phyloP scores from a whole-genome alignment of 2,888 invertebrate species.

The Patella caerulea region DNA sequence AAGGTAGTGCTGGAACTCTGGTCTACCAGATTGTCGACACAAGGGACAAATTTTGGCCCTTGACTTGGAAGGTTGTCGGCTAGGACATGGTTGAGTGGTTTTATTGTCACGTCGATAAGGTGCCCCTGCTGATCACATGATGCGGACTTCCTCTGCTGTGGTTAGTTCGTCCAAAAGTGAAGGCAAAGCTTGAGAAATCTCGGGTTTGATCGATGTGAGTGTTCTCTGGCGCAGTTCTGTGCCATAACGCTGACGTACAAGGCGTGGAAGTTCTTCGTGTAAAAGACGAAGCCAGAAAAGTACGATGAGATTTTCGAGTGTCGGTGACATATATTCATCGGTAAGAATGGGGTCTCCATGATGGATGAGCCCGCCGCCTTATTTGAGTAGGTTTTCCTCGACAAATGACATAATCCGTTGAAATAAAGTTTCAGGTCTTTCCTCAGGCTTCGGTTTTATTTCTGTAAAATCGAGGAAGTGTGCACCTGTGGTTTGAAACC shows the following conservation, averaged over 20 bases:
- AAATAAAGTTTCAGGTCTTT: neutral
- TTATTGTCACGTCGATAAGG: neutral
- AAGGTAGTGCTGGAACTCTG: neutral
- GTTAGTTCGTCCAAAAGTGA: neutral
- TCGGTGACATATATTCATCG: neutral
- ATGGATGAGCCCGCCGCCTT: neutral
- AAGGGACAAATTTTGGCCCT: neutral
- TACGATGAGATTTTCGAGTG: slow-evolving; percentile 40
- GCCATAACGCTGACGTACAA: neutral
- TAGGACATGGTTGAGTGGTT: neutral
- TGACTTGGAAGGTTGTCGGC: neutral
- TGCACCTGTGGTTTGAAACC: neutral
- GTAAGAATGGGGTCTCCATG: too few relatives aligned
- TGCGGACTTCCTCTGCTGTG: neutral
- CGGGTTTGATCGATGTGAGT: neutral
- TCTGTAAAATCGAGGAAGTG: neutral
- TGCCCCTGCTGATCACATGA: neutral
- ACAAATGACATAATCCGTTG: neutral
- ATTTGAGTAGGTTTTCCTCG: neutral
- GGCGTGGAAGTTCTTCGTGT: slow-evolving; percentile 1
- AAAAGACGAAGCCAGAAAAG: slow-evolving; percentile 40
- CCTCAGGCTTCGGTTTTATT: neutral
- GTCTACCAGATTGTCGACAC: neutral
- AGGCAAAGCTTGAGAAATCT: neutral
- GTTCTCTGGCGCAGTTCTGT: neutral